These are phyloP conservation scores for Microhierax caerulescens DNA, from an alignment of 2,797 vertebrate genomes.

Conservation along the genomic window DNA sequence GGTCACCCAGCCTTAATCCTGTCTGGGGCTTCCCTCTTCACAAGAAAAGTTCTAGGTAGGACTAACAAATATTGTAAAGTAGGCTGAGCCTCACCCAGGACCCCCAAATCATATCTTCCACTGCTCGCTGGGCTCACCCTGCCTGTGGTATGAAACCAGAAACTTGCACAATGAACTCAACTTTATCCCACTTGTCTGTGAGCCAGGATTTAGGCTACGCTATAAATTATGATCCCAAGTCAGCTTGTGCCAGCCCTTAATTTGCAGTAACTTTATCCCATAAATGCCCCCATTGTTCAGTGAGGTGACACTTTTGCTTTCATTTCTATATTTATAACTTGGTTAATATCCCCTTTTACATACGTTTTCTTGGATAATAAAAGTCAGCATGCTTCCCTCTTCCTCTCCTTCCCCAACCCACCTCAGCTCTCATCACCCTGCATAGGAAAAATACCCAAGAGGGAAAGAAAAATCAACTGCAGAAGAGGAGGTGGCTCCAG, in stretches of 20 bases:
- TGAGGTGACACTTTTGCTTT: constrained; percentile 36
- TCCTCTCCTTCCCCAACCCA: not conserved
- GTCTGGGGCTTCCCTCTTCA: not conserved
- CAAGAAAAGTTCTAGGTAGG: not conserved
- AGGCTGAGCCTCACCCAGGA: not conserved
- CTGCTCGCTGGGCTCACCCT: not conserved
- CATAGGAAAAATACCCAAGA: not conserved
- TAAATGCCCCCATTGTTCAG: constrained; percentile 67
- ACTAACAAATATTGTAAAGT: not conserved
- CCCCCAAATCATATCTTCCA: constrained; percentile 17
- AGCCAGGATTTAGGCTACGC: constrained; percentile 53
- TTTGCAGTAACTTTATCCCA: constrained; percentile 46
- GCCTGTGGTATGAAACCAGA: constrained; percentile 53
- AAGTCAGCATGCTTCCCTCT: not conserved
- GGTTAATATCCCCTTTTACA: constrained; percentile 16
- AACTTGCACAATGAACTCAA: constrained; percentile 51
- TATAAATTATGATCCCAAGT: constrained; percentile 29
- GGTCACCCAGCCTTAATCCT: not conserved
- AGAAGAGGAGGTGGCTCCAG: not conserved
- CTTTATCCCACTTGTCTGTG: constrained; percentile 72
- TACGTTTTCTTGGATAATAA: not conserved
- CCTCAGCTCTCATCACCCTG: not conserved
- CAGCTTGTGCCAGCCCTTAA: constrained; percentile 39
- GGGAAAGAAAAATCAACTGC: not conserved
- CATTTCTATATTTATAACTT: constrained; percentile 35